A percentile compares a stretch with the other conserved stretches of the same genome.
phyloP scores from a whole-genome alignment of 2,888 invertebrate species.

The Hedya salicella region DNA sequence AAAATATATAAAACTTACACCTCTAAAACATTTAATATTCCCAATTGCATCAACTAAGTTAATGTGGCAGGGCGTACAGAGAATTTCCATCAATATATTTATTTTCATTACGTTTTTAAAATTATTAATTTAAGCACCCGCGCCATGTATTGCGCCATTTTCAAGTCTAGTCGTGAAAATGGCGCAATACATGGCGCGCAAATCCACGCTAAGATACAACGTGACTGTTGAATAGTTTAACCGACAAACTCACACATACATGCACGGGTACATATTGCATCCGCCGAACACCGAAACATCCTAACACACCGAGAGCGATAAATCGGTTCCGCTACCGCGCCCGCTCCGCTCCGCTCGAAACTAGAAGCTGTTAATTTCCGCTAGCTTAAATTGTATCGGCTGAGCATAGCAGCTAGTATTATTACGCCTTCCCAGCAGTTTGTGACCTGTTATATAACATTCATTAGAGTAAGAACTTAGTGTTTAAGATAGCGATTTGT shows the following conservation, averaged over 20 bases:
- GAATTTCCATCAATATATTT: too few species aligned
- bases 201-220: background rate
- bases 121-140: too few species aligned
- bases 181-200: background rate
- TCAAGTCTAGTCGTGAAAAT: too few species aligned
- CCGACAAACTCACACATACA: slow-evolving; percentile 2
- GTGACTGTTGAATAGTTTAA: slow-evolving; percentile 1
- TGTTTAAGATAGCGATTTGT: slow-evolving; percentile 43
- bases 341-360: slow-evolving; percentile 59
- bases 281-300: slow-evolving; percentile 34
- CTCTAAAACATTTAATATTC: too few species aligned
- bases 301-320: slow-evolving; percentile 55
- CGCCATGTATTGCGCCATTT: background rate
- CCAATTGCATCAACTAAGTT: too few species aligned
- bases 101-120: too few species aligned
- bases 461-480: slow-evolving; percentile 50
- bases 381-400: slow-evolving; percentile 71
- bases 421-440: slow-evolving; percentile 78
- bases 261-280: background rate
- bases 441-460: slow-evolving; percentile 77
- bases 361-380: slow-evolving; percentile 82
- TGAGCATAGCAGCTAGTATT: slow-evolving; percentile 72
- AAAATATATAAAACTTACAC: too few species aligned
- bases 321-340: slow-evolving; percentile 60
- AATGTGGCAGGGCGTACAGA: too few species aligned